Conservation (phyloP, 2,113 vertebrate genomes). For the Ceuthmochares aereus region DNA sequence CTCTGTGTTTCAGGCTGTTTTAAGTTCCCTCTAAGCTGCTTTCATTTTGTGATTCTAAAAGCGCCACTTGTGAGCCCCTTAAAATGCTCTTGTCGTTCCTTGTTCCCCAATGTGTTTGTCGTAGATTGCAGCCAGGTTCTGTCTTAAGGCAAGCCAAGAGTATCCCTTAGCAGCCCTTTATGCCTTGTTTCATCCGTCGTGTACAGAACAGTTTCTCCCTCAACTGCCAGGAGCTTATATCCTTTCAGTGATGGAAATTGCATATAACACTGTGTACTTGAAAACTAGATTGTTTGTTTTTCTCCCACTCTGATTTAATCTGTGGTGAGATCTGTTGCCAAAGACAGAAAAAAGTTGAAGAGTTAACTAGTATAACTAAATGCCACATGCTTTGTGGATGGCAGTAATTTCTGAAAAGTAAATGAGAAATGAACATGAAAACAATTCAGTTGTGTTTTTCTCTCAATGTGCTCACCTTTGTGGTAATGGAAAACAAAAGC, state of each 20-base stretch:
- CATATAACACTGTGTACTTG: background rate
- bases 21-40: background rate
- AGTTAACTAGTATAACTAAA: background rate
- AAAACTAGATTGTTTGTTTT: background rate
- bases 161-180: slow-evolving; percentile 27
- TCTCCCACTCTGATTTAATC: background rate
- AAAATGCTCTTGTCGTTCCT: slow-evolving; percentile 5
- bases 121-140: background rate
- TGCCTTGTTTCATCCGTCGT: slow-evolving; percentile 46
- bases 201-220: background rate
- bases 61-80: background rate
- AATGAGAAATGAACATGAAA: background rate
- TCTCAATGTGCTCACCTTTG: background rate
- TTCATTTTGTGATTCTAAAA: background rate
- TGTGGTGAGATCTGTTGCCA: background rate
- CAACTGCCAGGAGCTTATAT: background rate
- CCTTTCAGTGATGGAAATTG: background rate
- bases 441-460: background rate
- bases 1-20: background rate
- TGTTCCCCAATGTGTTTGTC: background rate
- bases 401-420: background rate
- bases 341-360: background rate
- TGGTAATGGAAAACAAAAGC: background rate
- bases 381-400: background rate
- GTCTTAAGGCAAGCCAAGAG: background rate